These are phyloP conservation scores for Micromys minutus DNA, from an alignment of 2,113 vertebrate species.

Conservation along the genomic window DNA sequence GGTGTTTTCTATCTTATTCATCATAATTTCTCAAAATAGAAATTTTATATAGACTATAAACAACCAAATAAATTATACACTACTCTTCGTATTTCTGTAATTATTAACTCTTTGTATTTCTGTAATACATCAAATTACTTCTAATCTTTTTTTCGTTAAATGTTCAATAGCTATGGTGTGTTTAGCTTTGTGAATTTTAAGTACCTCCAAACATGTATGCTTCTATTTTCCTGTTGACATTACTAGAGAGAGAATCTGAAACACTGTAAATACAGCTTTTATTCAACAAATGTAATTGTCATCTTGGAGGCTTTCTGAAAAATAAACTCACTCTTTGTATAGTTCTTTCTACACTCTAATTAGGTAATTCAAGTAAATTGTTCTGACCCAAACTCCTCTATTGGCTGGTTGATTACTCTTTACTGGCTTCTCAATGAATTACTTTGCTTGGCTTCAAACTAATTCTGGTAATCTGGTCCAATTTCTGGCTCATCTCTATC, in stretches of 20 bases:
- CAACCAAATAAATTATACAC: background rate
- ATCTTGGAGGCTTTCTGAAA: no score
- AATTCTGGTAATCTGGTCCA: no score
- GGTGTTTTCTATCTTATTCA: background rate
- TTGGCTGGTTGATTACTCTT: no score
- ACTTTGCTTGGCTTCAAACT: no score
- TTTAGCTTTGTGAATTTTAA: background rate
- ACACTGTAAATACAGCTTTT: no score
- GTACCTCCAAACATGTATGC: background rate
- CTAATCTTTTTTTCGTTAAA: background rate
- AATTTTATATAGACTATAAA: background rate
- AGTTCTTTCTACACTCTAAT: no score
- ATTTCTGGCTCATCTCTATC: no score
- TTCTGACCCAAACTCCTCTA: no score
- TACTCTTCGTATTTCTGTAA: background rate
- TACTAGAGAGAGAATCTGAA: background rate
- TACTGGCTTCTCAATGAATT: no score
- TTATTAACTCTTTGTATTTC: background rate
- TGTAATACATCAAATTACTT: background rate
- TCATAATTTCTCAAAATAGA: background rate
- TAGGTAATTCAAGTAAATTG: no score
- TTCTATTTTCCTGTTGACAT: background rate
- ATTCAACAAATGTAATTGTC: no score
- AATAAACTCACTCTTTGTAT: no score
- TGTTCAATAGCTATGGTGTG: background rate